Evolutionary conservation across 2,113 vertebrate genomes (phyloP), one percentile per base, ranked within the genome.

Genomic region (Oophaga pumilio): DNA sequence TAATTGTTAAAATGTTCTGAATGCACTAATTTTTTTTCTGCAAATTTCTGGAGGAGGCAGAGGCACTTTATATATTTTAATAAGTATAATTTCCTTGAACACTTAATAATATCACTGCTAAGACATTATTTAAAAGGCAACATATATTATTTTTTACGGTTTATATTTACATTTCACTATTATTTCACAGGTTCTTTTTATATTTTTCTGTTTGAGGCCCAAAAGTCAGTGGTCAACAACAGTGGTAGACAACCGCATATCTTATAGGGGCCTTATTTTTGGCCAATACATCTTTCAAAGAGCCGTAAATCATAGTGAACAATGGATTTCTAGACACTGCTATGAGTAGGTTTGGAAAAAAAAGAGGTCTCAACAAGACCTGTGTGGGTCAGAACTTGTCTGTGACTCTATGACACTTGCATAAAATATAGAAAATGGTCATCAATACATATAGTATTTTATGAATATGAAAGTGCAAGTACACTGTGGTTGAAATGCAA

Each of bases 1-100:
- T 76, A 43, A 76, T 76, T 76, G 33, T 76, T 76, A 76, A 20
- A 49, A 76, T 76, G 33, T 76, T 76, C 28, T 76, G 73, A 43
- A 76, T 76, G 73, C 50, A 49, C 43, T 76, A 22, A 43, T 43
- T 50, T 76, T 22, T 74, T 49, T 74, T 76, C 73, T 76, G 17
- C 50, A 76, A 76, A 22, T 49, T 20, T 22, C 43, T 76, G 73
- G 18, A 22, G 73, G 14, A 50, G 49, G 73, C 73, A 76, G 11
- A 50, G 49, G 13, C 73, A 76, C 73, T 76, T 76, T 50, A 76
- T 50, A 50, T 10, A 76, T 49, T 76, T 76, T 50, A 43, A 49
- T 50, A 76, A 43, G 50, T 10, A 76, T 22, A 20, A 18, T 76
- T 76, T 76, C 73, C 17, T 50, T 50, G 43, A 76, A 50, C 20